These are phyloP conservation scores for Folsomia manolachei DNA, from an alignment of 2,888 invertebrate species.

Conservation along the genomic window DNA sequence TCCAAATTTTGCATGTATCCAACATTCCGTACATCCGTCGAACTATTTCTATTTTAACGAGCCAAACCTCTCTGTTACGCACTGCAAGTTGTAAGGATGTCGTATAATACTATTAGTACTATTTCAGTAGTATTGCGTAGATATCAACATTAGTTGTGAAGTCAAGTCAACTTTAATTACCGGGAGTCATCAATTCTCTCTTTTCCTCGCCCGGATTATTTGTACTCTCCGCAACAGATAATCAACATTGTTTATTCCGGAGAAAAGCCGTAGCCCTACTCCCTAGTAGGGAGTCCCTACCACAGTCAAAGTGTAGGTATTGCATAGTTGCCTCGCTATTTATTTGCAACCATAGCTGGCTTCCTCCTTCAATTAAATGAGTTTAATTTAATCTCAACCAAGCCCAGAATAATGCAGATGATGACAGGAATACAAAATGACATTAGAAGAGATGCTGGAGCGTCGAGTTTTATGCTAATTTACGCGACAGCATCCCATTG, in stretches of 20 bases:
- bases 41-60: conserved; percentile 4
- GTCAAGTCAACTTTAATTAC: neutral
- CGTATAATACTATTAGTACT: neutral
- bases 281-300: no score
- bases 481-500: conserved; percentile 30
- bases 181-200: neutral
- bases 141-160: neutral
- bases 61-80: neutral
- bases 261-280: neutral
- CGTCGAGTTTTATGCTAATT: conserved; percentile 27
- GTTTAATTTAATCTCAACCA: conserved; percentile 16
- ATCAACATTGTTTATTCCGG: neutral
- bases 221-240: no score
- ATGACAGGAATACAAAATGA: neutral
- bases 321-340: neutral
- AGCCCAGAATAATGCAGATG: neutral
- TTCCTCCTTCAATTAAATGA: neutral
- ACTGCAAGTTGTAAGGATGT: neutral
- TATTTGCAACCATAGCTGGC: neutral
- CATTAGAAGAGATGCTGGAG: neutral
- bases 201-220: neutral
- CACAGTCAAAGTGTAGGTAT: no score
- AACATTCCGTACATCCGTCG: neutral
- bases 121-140: neutral
- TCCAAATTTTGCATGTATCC: neutral